Evolutionary conservation across 1,140 invertebrate genomes (phyloP).

Genomic region (Lamellibrachia luymesi): DNA sequence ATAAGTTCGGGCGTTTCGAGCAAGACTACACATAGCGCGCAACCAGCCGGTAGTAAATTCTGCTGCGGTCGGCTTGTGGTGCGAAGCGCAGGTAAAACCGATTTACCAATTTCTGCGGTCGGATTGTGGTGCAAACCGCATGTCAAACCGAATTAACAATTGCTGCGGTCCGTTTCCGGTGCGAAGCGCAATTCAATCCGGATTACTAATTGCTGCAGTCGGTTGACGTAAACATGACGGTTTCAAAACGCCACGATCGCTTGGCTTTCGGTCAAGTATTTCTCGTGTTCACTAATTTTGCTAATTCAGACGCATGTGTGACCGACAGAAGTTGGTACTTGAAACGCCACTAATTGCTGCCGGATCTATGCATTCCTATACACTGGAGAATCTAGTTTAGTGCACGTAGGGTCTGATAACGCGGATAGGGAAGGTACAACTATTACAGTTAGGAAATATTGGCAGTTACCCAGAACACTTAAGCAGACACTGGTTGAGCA

Average conservation of each 20-base stretch:
- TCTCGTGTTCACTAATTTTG: neutral
- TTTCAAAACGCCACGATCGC: neutral
- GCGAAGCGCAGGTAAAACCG: too few relatives aligned
- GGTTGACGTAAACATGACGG: neutral
- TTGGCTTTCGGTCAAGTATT: neutral
- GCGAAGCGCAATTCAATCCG: neutral
- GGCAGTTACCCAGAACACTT: too few relatives aligned
- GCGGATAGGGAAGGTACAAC: too few relatives aligned
- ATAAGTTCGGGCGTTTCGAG: too few relatives aligned
- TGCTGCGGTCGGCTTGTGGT: neutral
- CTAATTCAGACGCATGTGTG: neutral
- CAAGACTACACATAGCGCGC: too few relatives aligned
- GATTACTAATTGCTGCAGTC: neutral
- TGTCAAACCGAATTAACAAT: neutral
- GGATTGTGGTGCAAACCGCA: neutral
- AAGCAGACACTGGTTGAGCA: too few relatives aligned
- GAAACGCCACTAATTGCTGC: neutral
- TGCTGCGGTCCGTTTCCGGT: neutral
- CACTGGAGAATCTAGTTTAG: too few relatives aligned
- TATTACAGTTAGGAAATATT: too few relatives aligned
- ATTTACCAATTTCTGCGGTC: too few relatives aligned
- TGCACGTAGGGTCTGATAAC: too few relatives aligned
- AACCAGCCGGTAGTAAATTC: too few relatives aligned
- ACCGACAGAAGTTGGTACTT: neutral
- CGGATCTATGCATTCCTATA: neutral